These are phyloP conservation scores for Columba guinea DNA, from an alignment of 2,797 vertebrate genomes.

Conservation along the genomic window DNA sequence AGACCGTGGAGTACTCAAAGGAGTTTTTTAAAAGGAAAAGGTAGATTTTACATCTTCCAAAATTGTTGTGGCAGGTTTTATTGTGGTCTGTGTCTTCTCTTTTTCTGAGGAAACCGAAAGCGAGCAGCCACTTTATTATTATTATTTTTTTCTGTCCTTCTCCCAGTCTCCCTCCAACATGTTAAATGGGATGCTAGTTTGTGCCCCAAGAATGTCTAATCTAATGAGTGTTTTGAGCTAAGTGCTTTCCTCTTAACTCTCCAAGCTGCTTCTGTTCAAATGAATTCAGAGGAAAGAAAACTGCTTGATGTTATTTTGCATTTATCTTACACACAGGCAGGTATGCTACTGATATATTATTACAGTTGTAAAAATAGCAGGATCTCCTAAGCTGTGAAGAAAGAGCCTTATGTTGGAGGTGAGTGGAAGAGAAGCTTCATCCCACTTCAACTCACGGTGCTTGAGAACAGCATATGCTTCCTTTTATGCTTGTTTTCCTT, in stretches of 20 bases:
- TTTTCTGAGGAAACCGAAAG: slow-evolving; percentile 9
- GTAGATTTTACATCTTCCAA: background rate
- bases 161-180: background rate
- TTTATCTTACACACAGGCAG: background rate
- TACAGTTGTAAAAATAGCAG: background rate
- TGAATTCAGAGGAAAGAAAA: background rate
- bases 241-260: background rate
- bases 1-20: slow-evolving; percentile 3
- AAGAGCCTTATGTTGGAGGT: background rate
- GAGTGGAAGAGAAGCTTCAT: background rate
- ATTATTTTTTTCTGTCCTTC: background rate
- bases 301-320: background rate
- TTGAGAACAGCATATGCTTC: background rate
- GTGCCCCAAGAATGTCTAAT: background rate
- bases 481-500: background rate
- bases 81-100: background rate
- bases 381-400: background rate
- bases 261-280: background rate
- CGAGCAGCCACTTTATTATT: background rate
- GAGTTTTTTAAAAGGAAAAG: background rate
- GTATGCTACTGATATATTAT: background rate
- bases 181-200: background rate
- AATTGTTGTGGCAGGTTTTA: slow-evolving; percentile 41
- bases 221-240: background rate
- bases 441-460: background rate